A percentile compares a stretch with the other conserved stretches of the same genome.
Evolutionary conservation across 2,888 invertebrate genomes (phyloP).

Genomic region (Liodrosophila aerea): DNA sequence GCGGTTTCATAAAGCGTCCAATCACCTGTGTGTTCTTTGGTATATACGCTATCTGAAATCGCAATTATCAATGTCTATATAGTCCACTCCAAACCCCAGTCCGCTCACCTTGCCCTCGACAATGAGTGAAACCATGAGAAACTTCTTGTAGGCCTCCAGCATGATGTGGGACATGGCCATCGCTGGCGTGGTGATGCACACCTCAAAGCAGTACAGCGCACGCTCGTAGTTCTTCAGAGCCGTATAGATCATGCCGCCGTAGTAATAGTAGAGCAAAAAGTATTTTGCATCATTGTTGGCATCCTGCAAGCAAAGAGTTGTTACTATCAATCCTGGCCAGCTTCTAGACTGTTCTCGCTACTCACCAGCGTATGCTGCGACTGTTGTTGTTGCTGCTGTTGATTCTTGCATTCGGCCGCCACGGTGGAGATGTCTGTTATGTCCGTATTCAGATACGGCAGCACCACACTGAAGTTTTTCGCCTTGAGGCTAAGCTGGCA

Average conservation of each 20-base stretch:
- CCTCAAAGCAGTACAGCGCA: conserved; percentile 97
- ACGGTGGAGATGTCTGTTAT: conserved; percentile 91
- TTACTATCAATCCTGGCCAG: no score
- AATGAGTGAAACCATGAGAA: conserved; percentile 94
- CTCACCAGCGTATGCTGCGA: conserved; percentile 61
- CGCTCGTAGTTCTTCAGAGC: conserved; percentile 96
- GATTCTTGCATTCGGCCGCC: conserved; percentile 82
- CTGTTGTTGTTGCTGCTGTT: conserved; percentile 70
- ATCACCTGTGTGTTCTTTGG: conserved; percentile 97
- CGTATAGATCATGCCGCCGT: conserved; percentile 98
- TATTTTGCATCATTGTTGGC: conserved; percentile 86
- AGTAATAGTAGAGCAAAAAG: conserved; percentile 97
- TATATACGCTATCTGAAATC: conserved; percentile 84
- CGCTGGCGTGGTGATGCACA: conserved; percentile 96
- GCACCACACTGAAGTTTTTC: conserved; percentile 95
- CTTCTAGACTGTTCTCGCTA: no score
- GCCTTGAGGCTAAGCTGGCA: conserved; percentile 95
- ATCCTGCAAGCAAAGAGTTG: no score
- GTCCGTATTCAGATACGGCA: conserved; percentile 94
- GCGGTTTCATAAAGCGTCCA: conserved; percentile 91
- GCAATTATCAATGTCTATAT: no score
- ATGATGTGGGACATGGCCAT: conserved; percentile 97
- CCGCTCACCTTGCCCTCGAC: conserved; percentile 94
- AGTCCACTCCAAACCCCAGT: no score
- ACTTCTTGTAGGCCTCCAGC: conserved; percentile 98